Conservation (phyloP, 2,113 vertebrate species). For the Epinephelus lanceolatus region DNA sequence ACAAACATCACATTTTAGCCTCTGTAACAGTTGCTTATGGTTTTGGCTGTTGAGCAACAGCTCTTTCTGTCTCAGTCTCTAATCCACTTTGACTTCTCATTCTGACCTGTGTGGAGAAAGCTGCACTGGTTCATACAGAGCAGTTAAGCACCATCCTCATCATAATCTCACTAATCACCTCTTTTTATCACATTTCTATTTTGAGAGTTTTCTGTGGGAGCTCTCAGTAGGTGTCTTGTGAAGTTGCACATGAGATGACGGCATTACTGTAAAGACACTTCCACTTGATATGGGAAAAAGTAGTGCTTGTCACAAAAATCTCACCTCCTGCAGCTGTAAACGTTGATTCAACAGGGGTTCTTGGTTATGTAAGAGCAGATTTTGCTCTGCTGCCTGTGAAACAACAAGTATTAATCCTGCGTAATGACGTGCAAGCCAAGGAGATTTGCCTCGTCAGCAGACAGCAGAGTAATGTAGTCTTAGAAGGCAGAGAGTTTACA, state of each 20-base stretch:
- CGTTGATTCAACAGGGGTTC: not conserved
- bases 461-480: not conserved
- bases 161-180: not conserved
- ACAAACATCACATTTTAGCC: not conserved
- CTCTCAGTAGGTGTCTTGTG: not conserved
- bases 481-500: not conserved
- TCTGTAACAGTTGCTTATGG: no score
- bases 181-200: not conserved
- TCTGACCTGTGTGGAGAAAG: not conserved
- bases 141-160: not conserved
- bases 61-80: constrained; percentile 1
- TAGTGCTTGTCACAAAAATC: not conserved
- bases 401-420: not conserved
- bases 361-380: not conserved
- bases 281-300: no score
- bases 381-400: not conserved
- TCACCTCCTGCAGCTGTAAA: not conserved
- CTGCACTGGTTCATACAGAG: not conserved
- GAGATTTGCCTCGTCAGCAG: constrained; percentile 25
- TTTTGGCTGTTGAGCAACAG: not conserved
- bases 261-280: no score
- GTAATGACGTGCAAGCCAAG: not conserved
- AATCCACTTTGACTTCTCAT: not conserved
- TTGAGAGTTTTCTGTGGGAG: not conserved
- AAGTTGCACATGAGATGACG: not conserved